These are phyloP conservation scores for Agapornis roseicollis DNA, from an alignment of 2,113 vertebrate species.

Conservation along the genomic window DNA sequence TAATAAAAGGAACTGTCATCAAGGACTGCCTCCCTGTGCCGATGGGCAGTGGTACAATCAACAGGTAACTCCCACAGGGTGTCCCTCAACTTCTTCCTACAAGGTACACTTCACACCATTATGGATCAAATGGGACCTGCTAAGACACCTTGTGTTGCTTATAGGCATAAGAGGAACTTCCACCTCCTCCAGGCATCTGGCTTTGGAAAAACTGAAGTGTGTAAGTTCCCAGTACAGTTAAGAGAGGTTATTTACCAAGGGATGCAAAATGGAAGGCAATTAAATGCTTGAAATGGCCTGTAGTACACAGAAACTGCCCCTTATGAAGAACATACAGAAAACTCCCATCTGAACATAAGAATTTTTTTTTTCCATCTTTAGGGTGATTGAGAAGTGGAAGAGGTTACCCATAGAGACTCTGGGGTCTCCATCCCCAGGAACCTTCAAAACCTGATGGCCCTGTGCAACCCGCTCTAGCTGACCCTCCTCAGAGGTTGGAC, in stretches of 20 bases:
- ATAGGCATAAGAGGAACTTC: not conserved
- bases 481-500: not conserved
- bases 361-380: not conserved
- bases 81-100: not conserved
- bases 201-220: not conserved
- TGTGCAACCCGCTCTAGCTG: not conserved
- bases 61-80: not conserved
- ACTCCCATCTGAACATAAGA: not conserved
- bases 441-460: not conserved
- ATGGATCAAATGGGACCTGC: not conserved
- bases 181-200: not conserved
- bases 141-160: not conserved
- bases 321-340: not conserved
- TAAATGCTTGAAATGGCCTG: not conserved
- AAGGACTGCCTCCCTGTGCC: not conserved
- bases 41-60: not conserved
- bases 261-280: not conserved
- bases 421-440: not conserved
- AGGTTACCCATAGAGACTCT: not conserved
- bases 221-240: not conserved
- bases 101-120: not conserved
- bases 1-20: not conserved
- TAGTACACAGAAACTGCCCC: not conserved
- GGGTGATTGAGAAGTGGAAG: not conserved
- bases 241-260: not conserved